phyloP scores from a whole-genome alignment of 64 coral and sea anemone genomes.

The Stichodactyla mertensii region DNA sequence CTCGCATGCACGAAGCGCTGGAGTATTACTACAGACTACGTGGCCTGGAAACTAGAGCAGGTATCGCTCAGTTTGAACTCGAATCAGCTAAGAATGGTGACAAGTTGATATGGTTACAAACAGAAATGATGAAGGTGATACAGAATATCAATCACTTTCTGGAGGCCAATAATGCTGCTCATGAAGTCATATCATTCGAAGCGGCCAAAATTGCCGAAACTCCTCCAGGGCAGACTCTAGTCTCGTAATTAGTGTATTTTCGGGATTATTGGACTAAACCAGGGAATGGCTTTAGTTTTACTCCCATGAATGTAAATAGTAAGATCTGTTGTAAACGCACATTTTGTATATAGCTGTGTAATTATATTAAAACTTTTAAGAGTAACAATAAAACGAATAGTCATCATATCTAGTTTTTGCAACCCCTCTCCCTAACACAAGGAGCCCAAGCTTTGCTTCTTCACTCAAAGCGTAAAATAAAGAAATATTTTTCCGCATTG shows the following conservation, averaged over 20 bases:
- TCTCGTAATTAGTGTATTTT: background rate
- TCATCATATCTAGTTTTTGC: too few species aligned
- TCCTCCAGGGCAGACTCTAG: slow-evolving; percentile 12
- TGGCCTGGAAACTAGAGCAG: slow-evolving; percentile 66
- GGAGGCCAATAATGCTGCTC: slow-evolving; percentile 78
- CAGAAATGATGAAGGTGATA: slow-evolving; percentile 84
- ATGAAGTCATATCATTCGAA: slow-evolving; percentile 75
- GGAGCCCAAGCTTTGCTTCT: too few species aligned
- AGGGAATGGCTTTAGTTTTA: background rate
- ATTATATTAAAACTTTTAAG: background rate
- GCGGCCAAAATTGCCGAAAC: slow-evolving; percentile 62
- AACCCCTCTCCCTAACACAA: too few species aligned
- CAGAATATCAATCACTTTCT: slow-evolving; percentile 89
- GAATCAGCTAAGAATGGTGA: slow-evolving; percentile 69
- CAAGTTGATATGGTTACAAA: slow-evolving; percentile 64
- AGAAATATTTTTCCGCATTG: too few species aligned
- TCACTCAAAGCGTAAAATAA: too few species aligned
- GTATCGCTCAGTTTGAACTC: slow-evolving; percentile 74
- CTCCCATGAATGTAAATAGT: background rate
- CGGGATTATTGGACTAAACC: background rate
- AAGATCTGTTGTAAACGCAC: background rate
- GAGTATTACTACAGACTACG: slow-evolving; percentile 84
- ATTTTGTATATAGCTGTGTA: background rate
- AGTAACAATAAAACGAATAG: background rate
- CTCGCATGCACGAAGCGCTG: slow-evolving; percentile 68